Conservation (phyloP, 2,888 invertebrate genomes). For the Drosophila anomalata region DNA sequence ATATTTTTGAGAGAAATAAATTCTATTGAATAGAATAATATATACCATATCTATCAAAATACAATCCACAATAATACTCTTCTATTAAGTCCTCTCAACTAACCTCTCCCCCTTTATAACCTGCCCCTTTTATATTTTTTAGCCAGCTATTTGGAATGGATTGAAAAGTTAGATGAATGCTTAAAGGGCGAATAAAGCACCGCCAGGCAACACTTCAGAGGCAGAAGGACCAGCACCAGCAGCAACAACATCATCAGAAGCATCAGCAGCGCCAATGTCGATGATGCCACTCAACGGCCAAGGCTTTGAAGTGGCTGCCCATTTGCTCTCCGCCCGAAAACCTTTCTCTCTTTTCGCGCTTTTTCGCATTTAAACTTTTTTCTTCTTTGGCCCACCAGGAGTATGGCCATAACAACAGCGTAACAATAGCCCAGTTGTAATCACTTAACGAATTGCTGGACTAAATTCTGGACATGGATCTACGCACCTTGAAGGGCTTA, state of each 20-base stretch:
- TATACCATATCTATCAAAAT: no score
- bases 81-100: neutral
- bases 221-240: constrained; percentile 28
- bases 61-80: neutral
- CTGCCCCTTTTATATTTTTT: neutral
- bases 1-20: no score
- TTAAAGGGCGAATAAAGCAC: constrained; percentile 45
- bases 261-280: constrained; percentile 34
- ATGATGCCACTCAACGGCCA: constrained; percentile 37
- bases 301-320: constrained; percentile 43
- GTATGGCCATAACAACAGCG: constrained; percentile 11
- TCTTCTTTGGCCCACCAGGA: constrained; percentile 13
- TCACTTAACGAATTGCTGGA: constrained; percentile 67
- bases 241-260: constrained; percentile 17
- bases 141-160: constrained; percentile 9
- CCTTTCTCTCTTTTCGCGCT: constrained; percentile 15
- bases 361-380: neutral
- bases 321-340: constrained; percentile 4
- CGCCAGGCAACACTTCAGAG: constrained; percentile 33
- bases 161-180: constrained; percentile 40
- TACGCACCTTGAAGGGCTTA: constrained; percentile 72
- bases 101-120: neutral
- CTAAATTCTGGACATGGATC: constrained; percentile 12
- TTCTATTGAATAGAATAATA: no score
- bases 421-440: constrained; percentile 48